These are phyloP conservation scores for Notocelia uddmanniana DNA, from an alignment of 2,888 invertebrate species.

Conservation along the genomic window DNA sequence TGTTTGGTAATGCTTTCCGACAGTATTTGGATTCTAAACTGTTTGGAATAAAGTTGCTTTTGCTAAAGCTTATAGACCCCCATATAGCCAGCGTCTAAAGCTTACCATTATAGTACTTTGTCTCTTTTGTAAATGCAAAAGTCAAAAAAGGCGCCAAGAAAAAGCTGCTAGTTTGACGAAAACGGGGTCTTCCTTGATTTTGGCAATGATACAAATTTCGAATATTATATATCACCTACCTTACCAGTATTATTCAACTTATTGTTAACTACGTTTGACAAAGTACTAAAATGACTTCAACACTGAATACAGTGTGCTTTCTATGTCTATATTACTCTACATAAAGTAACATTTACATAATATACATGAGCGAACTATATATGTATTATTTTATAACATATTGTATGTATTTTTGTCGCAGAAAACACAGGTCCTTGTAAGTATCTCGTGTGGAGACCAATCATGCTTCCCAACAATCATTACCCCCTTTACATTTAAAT, in stretches of 20 bases:
- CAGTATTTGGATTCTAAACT: background rate
- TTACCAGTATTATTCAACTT: background rate
- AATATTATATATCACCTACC: no score
- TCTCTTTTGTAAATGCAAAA: background rate
- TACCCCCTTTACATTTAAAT: background rate
- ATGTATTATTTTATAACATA: slow-evolving; percentile 51
- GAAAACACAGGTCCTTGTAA: slow-evolving; percentile 84
- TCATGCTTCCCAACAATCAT: slow-evolving; percentile 33
- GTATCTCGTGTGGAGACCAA: slow-evolving; percentile 65
- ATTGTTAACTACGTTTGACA: background rate
- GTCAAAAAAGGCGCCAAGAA: background rate
- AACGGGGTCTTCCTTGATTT: no score
- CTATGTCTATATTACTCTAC: slow-evolving; percentile 37
- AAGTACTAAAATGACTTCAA: background rate
- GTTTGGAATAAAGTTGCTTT: slow-evolving; percentile 12
- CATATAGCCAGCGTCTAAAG: background rate
- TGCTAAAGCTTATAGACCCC: background rate
- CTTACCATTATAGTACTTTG: background rate
- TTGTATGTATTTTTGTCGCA: slow-evolving; percentile 77
- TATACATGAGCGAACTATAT: slow-evolving; percentile 51
- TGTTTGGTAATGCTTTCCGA: background rate
- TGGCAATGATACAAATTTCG: no score
- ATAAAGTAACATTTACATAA: slow-evolving; percentile 28
- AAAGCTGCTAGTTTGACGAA: no score
- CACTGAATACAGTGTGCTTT: slow-evolving; percentile 5